Evolutionary conservation across 2,888 invertebrate species (phyloP), one percentile per base, ranked within the genome.

Genomic region (Linyphia triangularis): DNA sequence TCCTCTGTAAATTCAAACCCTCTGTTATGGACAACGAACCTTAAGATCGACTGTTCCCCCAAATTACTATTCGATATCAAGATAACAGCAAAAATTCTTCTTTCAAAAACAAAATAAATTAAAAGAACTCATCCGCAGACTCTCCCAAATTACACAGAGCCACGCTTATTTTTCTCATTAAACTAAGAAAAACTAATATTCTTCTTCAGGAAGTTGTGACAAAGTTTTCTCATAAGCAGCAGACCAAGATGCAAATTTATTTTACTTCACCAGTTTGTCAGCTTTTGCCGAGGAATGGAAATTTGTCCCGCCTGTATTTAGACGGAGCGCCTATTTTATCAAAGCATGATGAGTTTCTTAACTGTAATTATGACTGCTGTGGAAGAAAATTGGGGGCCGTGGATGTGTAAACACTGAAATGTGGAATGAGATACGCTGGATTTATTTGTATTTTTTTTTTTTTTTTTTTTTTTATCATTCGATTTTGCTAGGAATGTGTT

Each of bases 191-290:
- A 43, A 70, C 70, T 70, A 70, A 70, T 70, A 40, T 37, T 30
- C 30, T 24, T 24, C 43, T 70, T 43, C 43, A 40, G 69, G 69
- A 69, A 69, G 37, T n/a, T 51, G 43, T 26, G 26, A 51, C 70
- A 43, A 43, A 51, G 70, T 70, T 70, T 70, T 43, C 70, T 70
- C 70, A 70, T 70, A 70, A 70, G 70, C 51, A 28, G n/a, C 70
- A 16, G 24, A 43, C 70, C 43, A 33, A n/a, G 43, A 70, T 70
- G 70, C 70, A 70, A 43, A 70, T 70, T 70, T 70, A 70, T 70
- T 70, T n/a, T 19, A 40, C 28, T 70, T 43, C 24, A 9, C 13
- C 16, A 9, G 9, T 4, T 51, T 51, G 1, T 13, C 51, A n/a
- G 51, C 33, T 33, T 33, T 4, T 33, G 33, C 33, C 33, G 33